phyloP scores from a whole-genome alignment of 1,140 invertebrate species.

The Drosophila nannoptera region DNA sequence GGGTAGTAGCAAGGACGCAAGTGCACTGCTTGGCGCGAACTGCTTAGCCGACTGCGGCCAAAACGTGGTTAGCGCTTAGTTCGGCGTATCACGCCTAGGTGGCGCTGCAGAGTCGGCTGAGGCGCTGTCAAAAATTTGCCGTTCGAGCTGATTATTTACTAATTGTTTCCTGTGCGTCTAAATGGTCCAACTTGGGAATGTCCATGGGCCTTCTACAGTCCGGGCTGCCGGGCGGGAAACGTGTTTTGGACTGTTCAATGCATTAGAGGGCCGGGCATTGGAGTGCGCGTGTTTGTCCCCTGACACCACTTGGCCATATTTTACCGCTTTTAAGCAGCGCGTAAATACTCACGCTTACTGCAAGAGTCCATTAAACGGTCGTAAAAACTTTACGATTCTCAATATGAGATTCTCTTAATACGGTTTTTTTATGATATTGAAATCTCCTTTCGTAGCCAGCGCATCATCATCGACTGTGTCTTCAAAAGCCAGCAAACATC shows the following conservation, averaged over 20 bases:
- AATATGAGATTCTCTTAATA: conserved; percentile 79
- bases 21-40: conserved; percentile 41
- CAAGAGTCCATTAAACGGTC: conserved; percentile 78
- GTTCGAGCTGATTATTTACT: conserved; percentile 7
- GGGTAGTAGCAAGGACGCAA: conserved; percentile 54
- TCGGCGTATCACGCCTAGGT: conserved; percentile 31
- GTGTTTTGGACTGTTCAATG: conserved; percentile 26
- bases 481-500: conserved; percentile 43
- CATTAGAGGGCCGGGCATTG: conserved; percentile 32
- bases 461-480: conserved; percentile 53
- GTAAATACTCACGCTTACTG: conserved; percentile 78
- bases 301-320: conserved; percentile 72
- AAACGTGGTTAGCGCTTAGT: conserved; percentile 27
- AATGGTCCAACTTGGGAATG: neutral
- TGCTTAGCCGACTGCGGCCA: conserved; percentile 37
- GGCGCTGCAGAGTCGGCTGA: conserved; percentile 33
- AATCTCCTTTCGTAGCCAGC: conserved; percentile 69
- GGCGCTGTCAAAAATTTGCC: conserved; percentile 3
- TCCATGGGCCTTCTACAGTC: neutral
- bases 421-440: conserved; percentile 77
- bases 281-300: conserved; percentile 46
- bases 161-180: conserved; percentile 23
- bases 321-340: conserved; percentile 77
- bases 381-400: conserved; percentile 78
- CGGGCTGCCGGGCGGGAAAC: conserved; percentile 13